Evolutionary conservation across 2,888 invertebrate genomes (phyloP), one percentile per base, ranked within the genome.

Genomic region (Aphidoletes aphidimyza): DNA sequence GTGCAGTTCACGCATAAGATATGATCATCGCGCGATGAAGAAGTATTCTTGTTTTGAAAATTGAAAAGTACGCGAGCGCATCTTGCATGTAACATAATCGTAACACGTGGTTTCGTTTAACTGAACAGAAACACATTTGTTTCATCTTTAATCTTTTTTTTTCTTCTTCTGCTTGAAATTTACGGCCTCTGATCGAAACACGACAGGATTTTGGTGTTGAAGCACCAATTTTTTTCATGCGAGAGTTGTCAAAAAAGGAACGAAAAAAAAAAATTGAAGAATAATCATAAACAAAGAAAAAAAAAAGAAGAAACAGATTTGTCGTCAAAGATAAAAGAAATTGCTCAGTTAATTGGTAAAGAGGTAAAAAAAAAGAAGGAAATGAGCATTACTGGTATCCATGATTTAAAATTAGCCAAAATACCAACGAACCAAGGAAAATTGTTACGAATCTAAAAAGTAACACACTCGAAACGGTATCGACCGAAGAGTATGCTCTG

Each of bases 61-160:
- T 69, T 69, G 69, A 69, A 69, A 30, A 69, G 69, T 69, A 14
- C 69, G 34, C 69, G n/a, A n/a, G n/a, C n/a, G 19, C 36, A 17
- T 69, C 69, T 54, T 69, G 69, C 19, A 54, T 37, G 22, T 81
- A 37, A 81, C 36, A 37, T 81, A 37, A 81, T 81, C 37, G 22
- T 37, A 81, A 81, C 81, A 81, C 81, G 81, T 81, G 81, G 81
- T 81, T 81, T 81, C 81, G n/a, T 81, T 81, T 81, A 81, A 69
- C 69, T 69, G 17, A 22, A 54, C 22, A 54, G 54, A 69, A 69
- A 30, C 69, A 69, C 30, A 69, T 69, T 69, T 69, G 69, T 69
- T 69, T 69, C 69, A 69, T 69, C 17, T 69, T 69, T n/a, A n/a
- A n/a, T n/a, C 34, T 69, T n/a, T 11, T 54, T n/a, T 54, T 54